Base-by-base conservation (phyloP, 2,113 vertebrate species). In the Scomber colias region DNA sequence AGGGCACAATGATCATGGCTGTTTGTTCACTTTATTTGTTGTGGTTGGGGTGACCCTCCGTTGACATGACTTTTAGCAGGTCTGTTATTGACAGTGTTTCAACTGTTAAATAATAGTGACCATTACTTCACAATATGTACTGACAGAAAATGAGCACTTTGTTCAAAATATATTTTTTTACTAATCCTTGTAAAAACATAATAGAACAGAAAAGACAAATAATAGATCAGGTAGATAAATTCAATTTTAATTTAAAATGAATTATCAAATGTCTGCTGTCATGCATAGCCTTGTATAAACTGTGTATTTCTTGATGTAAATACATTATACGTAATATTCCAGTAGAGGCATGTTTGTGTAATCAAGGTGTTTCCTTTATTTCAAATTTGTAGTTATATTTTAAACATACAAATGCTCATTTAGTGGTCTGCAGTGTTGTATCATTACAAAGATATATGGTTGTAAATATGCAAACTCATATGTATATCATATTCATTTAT, bases 1-100 rank as follows among this genome's bases (percentile, higher is more conserved):
- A 56, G 81, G 75, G 54, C 78, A 79, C 49, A 46, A 10, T 83
- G 85, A 87, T 76, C 49, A 7, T 35, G 27, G n/a, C 12, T 88
- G 82, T 91, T 89, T 90, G 67, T 68, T 83, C 48, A 24, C 40
- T 83, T 84, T 91, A 68, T 92, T 88, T 91, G 71, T 40, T 53
- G 62, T 81, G 63, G 87, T 90, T 87, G 72, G 10, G 27, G 11
- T 87, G 86, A 91, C 92, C 92, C 71, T 68, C 1, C 19, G 46
- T 19, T 68, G 53, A 67, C 72, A 74, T 83, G 79, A 78, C 82
- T 83, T 65, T 83, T 19, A 60, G 50, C 31, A 50, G 11, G 27
- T 64, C 14, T 66, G 71, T 49, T 51, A 55, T 57, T 53, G 11
- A 71, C n/a, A 30, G 0, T 0, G 2, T 46, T 51, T 19, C 8